Conservation (phyloP, 2,113 vertebrate genomes). For the Muntiacus reevesi region DNA sequence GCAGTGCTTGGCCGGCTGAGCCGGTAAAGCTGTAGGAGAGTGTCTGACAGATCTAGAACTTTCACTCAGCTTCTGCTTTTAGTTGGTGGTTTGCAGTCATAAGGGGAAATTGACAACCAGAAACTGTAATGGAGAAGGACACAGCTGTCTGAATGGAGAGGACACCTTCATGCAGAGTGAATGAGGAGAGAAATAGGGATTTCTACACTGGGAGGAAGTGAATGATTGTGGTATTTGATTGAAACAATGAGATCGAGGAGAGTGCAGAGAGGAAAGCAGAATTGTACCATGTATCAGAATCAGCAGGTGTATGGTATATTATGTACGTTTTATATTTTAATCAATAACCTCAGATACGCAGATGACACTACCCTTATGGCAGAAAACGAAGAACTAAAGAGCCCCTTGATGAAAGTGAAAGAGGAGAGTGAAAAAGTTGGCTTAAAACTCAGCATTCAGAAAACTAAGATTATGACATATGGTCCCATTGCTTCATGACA, state of each 20-base stretch:
- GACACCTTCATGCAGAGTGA: not conserved
- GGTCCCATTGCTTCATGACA: not conserved
- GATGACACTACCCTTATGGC: too few relatives aligned
- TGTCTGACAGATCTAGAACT: not conserved
- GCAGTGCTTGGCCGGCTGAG: accelerated
- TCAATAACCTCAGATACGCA: too few relatives aligned
- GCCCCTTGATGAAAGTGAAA: too few relatives aligned
- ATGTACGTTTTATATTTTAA: too few relatives aligned
- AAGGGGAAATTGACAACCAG: not conserved
- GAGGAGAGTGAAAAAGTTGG: not conserved
- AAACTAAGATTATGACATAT: not conserved
- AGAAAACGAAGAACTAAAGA: too few relatives aligned
- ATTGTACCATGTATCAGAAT: not conserved
- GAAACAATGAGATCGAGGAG: not conserved
- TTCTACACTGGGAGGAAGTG: not conserved
- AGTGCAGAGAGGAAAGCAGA: not conserved
- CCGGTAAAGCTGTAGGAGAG: accelerated
- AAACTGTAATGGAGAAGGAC: not conserved
- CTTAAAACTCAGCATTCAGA: not conserved
- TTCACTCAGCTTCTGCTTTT: not conserved
- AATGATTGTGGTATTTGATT: not conserved
- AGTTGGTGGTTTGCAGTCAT: not conserved
- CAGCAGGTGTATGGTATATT: not conserved
- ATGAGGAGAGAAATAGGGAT: not conserved
- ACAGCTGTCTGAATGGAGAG: not conserved